Evolutionary conservation across 64 coral and sea anemone genomes (phyloP).

Genomic region (Stylophora pistillata): DNA sequence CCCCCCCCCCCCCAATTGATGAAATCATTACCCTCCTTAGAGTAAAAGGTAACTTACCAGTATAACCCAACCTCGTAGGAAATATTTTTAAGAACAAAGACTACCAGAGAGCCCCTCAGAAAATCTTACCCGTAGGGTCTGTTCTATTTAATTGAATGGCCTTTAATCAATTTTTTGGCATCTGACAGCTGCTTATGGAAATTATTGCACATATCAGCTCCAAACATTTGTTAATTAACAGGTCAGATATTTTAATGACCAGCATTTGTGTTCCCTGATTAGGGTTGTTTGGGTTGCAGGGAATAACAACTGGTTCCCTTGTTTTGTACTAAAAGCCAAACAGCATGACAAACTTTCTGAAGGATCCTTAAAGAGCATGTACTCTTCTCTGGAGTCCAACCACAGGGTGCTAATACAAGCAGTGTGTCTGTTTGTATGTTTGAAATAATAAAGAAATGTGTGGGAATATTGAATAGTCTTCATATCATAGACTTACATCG

Average conservation of each 20-base stretch:
- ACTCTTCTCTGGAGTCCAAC: slow-evolving; percentile 18
- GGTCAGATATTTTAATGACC: not conserved
- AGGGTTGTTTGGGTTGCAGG: slow-evolving; percentile 19
- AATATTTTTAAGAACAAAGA: no score
- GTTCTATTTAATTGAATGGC: slow-evolving; percentile 21
- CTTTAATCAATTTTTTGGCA: slow-evolving; percentile 20
- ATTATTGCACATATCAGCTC: slow-evolving; percentile 30
- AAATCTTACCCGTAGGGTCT: slow-evolving; percentile 19
- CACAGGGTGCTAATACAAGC: slow-evolving; percentile 22
- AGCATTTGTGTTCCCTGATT: not conserved
- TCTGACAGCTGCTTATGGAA: not conserved
- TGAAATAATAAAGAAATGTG: slow-evolving; percentile 27
- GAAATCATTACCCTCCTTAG: not conserved
- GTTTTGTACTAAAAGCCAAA: no score
- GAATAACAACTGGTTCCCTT: no score
- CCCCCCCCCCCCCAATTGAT: not conserved
- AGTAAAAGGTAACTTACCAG: slow-evolving; percentile 28
- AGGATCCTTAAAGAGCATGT: not conserved
- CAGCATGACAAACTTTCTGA: no score
- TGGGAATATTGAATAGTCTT: slow-evolving; percentile 22
- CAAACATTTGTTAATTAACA: slow-evolving; percentile 7
- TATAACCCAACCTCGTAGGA: slow-evolving; percentile 10
- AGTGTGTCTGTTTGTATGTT: slow-evolving; percentile 28
- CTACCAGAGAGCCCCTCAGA: slow-evolving; percentile 9
- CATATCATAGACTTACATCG: slow-evolving; percentile 6